Evolutionary conservation across 2,888 invertebrate genomes (phyloP).

Genomic region (Xestia rhomboidea): DNA sequence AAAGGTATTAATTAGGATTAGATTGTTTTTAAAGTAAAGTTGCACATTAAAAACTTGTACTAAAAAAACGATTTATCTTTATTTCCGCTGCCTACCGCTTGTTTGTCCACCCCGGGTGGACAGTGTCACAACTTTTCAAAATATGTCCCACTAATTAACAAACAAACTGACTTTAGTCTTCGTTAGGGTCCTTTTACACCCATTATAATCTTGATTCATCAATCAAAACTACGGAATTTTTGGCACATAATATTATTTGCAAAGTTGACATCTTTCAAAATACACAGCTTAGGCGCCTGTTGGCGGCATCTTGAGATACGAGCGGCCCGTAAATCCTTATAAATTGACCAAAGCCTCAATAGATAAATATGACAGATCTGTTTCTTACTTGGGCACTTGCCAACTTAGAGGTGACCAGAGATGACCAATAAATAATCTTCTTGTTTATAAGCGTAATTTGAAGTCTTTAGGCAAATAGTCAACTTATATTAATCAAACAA

Average conservation of each 20-base stretch:
- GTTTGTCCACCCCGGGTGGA: no score
- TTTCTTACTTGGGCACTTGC: slow-evolving; percentile 27
- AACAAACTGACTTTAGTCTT: neutral
- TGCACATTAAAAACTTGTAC: no score
- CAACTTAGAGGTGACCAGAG: slow-evolving; percentile 8
- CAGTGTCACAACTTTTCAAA: no score
- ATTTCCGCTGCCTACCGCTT: no score
- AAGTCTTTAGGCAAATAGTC: neutral
- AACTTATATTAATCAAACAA: no score
- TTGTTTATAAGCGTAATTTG: neutral
- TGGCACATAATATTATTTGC: neutral
- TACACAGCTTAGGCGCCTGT: neutral
- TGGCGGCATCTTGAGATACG: neutral
- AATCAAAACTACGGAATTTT: neutral
- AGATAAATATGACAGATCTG: slow-evolving; percentile 25
- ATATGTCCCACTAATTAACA: no score
- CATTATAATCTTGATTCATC: neutral
- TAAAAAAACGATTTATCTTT: no score
- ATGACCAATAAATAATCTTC: neutral
- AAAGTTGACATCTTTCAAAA: neutral
- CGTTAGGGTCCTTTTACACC: neutral
- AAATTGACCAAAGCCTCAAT: slow-evolving; percentile 19
- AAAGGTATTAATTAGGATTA: no score
- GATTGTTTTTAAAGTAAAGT: no score
- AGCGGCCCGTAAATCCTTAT: slow-evolving; percentile 25